These are phyloP conservation scores for Apus apus DNA, from an alignment of 2,113 vertebrate genomes.

Conservation along the genomic window DNA sequence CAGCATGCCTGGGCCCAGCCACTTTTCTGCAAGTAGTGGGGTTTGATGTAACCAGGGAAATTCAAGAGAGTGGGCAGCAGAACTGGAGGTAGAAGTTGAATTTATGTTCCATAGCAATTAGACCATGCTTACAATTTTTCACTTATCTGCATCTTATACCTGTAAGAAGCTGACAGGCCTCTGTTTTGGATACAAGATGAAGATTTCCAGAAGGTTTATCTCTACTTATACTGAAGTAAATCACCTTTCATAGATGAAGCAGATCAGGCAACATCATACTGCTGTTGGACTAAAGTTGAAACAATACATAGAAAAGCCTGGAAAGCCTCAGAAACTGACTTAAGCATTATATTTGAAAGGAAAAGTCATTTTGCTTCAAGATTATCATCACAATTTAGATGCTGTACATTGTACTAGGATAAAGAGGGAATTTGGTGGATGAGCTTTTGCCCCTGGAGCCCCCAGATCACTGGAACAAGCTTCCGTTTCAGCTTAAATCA, in stretches of 20 bases:
- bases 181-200: background rate
- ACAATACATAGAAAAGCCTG: slow-evolving; percentile 50
- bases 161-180: background rate
- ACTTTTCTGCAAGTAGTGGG: background rate
- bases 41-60: background rate
- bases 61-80: background rate
- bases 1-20: background rate
- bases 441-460: slow-evolving; percentile 59
- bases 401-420: slow-evolving; percentile 59
- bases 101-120: background rate
- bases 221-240: background rate
- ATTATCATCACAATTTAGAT: slow-evolving; percentile 65
- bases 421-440: slow-evolving; percentile 67
- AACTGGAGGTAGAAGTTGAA: background rate
- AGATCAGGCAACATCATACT: slow-evolving; percentile 3
- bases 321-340: slow-evolving; percentile 19
- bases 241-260: slow-evolving; percentile 5
- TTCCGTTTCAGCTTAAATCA: slow-evolving; percentile 72
- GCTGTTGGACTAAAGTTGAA: background rate
- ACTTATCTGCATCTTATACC: background rate
- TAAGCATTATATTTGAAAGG: slow-evolving; percentile 31
- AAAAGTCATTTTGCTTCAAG: slow-evolving; percentile 38
- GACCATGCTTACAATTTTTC: background rate
- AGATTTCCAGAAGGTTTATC: background rate
- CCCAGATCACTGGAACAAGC: slow-evolving; percentile 58